Evolutionary conservation across 2,113 vertebrate species (phyloP).

Genomic region (Archilochus colubris): DNA sequence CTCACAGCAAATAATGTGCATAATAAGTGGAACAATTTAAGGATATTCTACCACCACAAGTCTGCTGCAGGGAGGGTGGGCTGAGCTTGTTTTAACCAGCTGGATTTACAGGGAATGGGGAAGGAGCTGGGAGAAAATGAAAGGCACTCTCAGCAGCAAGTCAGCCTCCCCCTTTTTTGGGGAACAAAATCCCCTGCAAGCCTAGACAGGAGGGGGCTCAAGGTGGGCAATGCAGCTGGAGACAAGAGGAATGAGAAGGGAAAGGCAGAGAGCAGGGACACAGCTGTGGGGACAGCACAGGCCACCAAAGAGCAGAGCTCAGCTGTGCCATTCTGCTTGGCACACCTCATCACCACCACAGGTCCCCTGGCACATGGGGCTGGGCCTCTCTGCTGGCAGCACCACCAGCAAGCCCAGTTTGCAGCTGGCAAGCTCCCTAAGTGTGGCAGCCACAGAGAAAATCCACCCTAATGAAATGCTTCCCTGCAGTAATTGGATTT

Average conservation of each 20-base stretch:
- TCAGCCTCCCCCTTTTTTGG: not conserved
- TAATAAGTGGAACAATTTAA: not conserved
- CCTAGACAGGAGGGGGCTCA: accelerated
- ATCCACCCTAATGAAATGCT: constrained; percentile 35
- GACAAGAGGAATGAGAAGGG: not conserved
- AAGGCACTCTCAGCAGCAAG: accelerated
- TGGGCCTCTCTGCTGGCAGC: not conserved
- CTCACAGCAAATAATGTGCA: not conserved
- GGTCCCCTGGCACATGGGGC: accelerated
- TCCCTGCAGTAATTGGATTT: constrained; percentile 45
- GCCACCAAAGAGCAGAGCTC: not conserved
- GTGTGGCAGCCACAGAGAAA: not conserved
- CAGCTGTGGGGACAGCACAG: accelerated
- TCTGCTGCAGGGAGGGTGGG: accelerated
- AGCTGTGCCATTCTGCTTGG: not conserved
- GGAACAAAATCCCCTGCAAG: not conserved
- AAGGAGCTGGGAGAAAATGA: not conserved
- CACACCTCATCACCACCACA: not conserved
- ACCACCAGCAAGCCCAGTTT: accelerated
- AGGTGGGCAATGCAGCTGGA: not conserved
- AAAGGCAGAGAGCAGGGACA: not conserved
- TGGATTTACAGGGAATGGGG: not conserved
- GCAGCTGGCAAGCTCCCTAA: accelerated
- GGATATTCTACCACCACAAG: not conserved
- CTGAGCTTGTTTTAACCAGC: not conserved